Evolutionary conservation across 2,113 vertebrate genomes (phyloP).

Genomic region (Sprattus sprattus): DNA sequence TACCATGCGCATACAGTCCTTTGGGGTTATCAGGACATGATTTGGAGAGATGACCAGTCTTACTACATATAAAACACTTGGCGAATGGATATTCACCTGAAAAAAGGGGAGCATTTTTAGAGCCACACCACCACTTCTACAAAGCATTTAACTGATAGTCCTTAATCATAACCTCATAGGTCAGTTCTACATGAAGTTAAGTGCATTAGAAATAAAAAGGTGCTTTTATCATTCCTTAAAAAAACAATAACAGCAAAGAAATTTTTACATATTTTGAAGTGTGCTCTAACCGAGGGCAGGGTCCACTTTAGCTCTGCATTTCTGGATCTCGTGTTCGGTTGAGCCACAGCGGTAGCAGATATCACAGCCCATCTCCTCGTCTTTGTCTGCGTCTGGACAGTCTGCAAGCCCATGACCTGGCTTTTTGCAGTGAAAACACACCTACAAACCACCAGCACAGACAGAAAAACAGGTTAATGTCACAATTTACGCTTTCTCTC

Average conservation of each 20-base stretch:
- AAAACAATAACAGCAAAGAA: too few species aligned
- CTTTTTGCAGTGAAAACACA: slow-evolving; percentile 94
- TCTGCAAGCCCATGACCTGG: slow-evolving; percentile 91
- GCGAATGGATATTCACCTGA: slow-evolving; percentile 90
- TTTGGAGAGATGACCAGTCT: slow-evolving; percentile 88
- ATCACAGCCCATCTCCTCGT: slow-evolving; percentile 85
- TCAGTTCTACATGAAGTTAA: too few species aligned
- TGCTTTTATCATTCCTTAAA: too few species aligned
- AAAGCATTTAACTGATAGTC: too few species aligned
- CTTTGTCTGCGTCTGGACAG: slow-evolving; percentile 83
- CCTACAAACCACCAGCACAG: slow-evolving; percentile 59
- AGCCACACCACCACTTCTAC: background rate
- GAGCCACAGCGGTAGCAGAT: slow-evolving; percentile 97
- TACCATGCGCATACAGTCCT: slow-evolving; percentile 91
- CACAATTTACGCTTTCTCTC: background rate
- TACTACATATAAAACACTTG: slow-evolving; percentile 94
- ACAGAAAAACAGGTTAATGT: background rate
- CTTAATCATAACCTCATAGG: too few species aligned
- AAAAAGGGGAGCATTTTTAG: slow-evolving; percentile 35
- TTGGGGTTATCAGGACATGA: slow-evolving; percentile 94
- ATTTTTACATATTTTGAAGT: background rate
- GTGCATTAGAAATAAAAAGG: too few species aligned
- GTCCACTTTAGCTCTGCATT: slow-evolving; percentile 86
- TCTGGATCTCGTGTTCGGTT: slow-evolving; percentile 89
- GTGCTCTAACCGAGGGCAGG: slow-evolving; percentile 79